Base-by-base conservation (phyloP, 2,113 vertebrate species). In the Protobothrops flavoviridis region DNA sequence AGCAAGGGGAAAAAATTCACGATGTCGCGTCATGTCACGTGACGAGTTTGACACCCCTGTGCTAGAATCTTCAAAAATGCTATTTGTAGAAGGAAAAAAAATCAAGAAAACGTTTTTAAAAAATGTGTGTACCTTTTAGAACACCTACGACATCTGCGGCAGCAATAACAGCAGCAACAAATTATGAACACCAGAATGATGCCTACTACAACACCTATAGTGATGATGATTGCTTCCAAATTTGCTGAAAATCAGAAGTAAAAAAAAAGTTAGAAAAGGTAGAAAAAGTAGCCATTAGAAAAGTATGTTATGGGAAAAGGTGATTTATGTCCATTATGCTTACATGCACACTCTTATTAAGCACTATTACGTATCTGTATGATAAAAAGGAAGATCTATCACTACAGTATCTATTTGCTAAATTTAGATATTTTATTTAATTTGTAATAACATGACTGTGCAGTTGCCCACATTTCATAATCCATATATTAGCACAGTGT, bases 141-240 rank as follows among this genome's bases (percentile, higher is more conserved):
- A 55, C 17, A 1, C 17, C 7, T 17, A 33, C 94, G 93, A 55
- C 89, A 10, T 26, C 94, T 98, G 95, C 97, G 98, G 90, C 98
- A 98, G 95, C 98, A 99, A 91, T 98, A 99, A 95, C 98, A 98
- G 97, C 98, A 99, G 90, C 98, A 99, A 1, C 96, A 93, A 0
- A 52, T 0, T 6, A 98, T 0, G 33, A 95, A 93, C 95, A 99
- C 24, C 92, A 99, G 91, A 90, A 98, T 93, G 61, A 94, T 55
- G 85, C 98, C 98, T 7, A 94, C 96, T 59, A 98, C 43, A 90
- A 98, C 98, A 0, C 97, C 98, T 93, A 99, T 95, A 50, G 98
- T 93, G 33, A 99, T 99, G 96, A 99, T 97, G 96, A 99, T 96
- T 43, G 97, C 98, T 89, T 99, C 98, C 94, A 99, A 98, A 96